A percentile compares a stretch with the other conserved stretches of the same genome.
These are phyloP conservation scores for Lota lota DNA, from an alignment of 2,113 vertebrate species.

Conservation along the genomic window DNA sequence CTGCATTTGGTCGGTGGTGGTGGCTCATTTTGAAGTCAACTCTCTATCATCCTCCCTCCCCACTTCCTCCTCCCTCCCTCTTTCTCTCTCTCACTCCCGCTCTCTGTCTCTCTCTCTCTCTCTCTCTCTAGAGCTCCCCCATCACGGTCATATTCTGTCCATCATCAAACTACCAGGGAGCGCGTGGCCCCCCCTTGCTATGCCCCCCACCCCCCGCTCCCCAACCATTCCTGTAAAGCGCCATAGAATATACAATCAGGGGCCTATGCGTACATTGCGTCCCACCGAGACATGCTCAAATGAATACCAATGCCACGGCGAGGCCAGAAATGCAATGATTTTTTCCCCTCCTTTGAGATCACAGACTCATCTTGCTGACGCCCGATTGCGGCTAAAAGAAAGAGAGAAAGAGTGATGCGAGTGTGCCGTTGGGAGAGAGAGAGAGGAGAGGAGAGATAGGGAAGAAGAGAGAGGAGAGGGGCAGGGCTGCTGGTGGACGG, in stretches of 20 bases:
- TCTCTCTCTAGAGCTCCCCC: constrained; percentile 2
- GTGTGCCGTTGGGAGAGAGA: constrained; percentile 1
- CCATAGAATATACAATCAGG: background rate
- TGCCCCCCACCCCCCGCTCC: background rate
- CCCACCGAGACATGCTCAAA: background rate
- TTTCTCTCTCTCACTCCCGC: background rate
- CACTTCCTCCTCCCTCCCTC: background rate
- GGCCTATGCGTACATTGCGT: constrained; percentile 3
- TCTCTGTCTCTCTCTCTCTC: background rate
- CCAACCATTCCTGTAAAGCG: background rate
- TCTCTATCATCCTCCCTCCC: constrained; percentile 2
- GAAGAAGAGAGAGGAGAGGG: background rate
- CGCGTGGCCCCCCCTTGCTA: constrained; percentile 6
- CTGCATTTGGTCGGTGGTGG: constrained; percentile 16
- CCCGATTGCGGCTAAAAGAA: constrained; percentile 1
- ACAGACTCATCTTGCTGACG: background rate
- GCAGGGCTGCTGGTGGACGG: background rate
- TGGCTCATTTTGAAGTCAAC: constrained; percentile 13
- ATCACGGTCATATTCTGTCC: constrained; percentile 1
- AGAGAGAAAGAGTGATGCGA: constrained; percentile 3
- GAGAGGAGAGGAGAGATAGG: constrained; percentile 3
- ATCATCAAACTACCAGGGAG: constrained; percentile 20
- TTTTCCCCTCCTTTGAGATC: background rate
- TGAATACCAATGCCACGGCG: background rate
- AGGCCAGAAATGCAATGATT: background rate